These are phyloP conservation scores for Setophaga petechia DNA, from an alignment of 2,113 vertebrate species.

Conservation along the genomic window DNA sequence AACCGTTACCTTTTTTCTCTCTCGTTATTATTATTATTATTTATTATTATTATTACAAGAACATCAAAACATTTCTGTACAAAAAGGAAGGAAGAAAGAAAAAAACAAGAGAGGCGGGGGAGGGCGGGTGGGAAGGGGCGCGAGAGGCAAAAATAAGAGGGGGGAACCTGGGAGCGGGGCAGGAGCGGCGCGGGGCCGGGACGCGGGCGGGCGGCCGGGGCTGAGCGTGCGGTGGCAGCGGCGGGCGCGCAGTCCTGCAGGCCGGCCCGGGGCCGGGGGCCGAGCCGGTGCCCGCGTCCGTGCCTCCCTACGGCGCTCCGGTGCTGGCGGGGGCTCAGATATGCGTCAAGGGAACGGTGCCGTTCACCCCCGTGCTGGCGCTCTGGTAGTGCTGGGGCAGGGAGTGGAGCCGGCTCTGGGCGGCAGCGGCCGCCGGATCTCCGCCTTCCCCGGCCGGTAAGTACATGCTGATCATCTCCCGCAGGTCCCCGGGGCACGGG, in stretches of 20 bases:
- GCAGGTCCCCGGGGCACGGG: conserved; percentile 95
- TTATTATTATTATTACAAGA: conserved; percentile 77
- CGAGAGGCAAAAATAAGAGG: too few species aligned
- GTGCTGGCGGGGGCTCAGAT: conserved; percentile 76
- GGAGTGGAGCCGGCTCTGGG: conserved; percentile 92
- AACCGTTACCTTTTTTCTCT: conserved; percentile 78
- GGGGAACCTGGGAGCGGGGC: too few species aligned
- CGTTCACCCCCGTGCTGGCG: conserved; percentile 91
- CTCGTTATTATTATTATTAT: conserved; percentile 57
- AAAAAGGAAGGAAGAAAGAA: conserved; percentile 69
- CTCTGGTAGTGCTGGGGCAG: conserved; percentile 96
- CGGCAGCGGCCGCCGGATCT: conserved; percentile 84
- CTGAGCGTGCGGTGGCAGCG: background rate
- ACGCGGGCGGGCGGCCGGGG: too few species aligned
- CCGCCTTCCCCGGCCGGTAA: conserved; percentile 92
- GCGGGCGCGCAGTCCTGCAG: background rate
- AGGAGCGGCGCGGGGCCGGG: too few species aligned
- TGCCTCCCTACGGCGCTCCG: background rate
- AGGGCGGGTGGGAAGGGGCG: background rate
- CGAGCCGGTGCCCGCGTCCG: background rate
- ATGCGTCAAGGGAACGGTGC: conserved; percentile 96
- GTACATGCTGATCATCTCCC: conserved; percentile 99
- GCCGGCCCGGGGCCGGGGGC: background rate
- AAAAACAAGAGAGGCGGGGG: background rate
- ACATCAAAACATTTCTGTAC: conserved; percentile 86